Evolutionary conservation across 2,797 vertebrate species (phyloP), one percentile per base, ranked within the genome.

Genomic region (Sebastes goodei): DNA sequence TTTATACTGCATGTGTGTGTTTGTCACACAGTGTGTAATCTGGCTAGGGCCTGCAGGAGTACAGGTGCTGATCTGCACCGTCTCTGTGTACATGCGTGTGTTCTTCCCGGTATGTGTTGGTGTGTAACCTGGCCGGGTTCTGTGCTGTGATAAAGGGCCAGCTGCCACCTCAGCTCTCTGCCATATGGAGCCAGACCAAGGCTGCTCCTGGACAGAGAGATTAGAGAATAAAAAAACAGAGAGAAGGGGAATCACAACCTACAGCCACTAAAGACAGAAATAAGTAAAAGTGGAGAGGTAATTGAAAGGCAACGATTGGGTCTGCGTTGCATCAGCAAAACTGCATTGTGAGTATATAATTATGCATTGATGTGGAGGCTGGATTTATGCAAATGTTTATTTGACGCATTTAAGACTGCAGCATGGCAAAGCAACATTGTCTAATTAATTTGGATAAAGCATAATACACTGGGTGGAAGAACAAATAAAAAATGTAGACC

Each of bases 121-220:
- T 75, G 67, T 74, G 56, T 62, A 71, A 83, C 75, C 79, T 85
- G 77, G 78, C 81, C 17, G 12, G 25, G 49, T 20, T 74, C 20
- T 29, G 72, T 21, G 49, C 42, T 69, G 75, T 63, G 82, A 91
- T 78, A 83, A 89, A 73, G 64, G 80, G 60, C 82, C 91, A 89
- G 81, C 82, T 87, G 85, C 87, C 80, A 55, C 82, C 84, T 72
- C 52, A 76, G 80, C 71, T 62, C 66, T 53, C 63, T 81, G 86
- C 85, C 89, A 90, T 17, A 66, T 92, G 89, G 88, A 89, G 75
- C 25, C 56, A 42, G 72, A 91, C 83, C 85, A 88, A 84, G 71
- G 64, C 80, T 55, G 80, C 73, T 88, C 49, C 90, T 87, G 88
- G 90, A 91, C 80, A 27, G 21, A 80, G 76, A 90, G 87, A 92